These are phyloP conservation scores for Drosophila colorata DNA, from an alignment of 2,888 invertebrate species.

Conservation along the genomic window DNA sequence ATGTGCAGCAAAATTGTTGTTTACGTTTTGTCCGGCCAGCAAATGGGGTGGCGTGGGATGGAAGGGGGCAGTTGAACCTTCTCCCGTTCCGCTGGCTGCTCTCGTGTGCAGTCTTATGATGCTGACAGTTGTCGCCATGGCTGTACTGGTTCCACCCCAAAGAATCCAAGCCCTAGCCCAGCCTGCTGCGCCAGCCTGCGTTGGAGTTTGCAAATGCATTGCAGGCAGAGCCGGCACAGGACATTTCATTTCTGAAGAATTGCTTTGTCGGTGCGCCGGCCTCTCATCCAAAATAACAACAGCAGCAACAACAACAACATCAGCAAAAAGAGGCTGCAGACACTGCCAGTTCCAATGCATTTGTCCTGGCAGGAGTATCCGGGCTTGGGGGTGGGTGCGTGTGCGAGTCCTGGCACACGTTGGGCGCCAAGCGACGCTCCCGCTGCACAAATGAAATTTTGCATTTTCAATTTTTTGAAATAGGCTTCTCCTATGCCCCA, in stretches of 20 bases:
- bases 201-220: conserved; percentile 64
- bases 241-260: conserved; percentile 82
- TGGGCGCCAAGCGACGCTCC: conserved; percentile 29
- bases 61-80: background rate
- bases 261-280: conserved; percentile 69
- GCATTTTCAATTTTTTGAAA: conserved; percentile 81
- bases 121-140: conserved; percentile 71
- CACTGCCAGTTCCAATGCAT: conserved; percentile 56
- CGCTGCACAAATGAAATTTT: conserved; percentile 78
- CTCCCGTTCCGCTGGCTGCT: conserved; percentile 9
- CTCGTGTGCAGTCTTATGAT: conserved; percentile 64
- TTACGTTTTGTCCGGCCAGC: conserved; percentile 55
- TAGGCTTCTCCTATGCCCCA: conserved; percentile 69
- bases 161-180: conserved; percentile 6
- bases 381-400: conserved; percentile 13
- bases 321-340: conserved; percentile 40
- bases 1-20: conserved; percentile 60
- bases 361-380: conserved; percentile 27
- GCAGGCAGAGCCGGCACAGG: conserved; percentile 60
- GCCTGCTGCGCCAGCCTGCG: conserved; percentile 24
- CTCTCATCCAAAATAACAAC: conserved; percentile 60
- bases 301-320: conserved; percentile 13
- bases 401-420: conserved; percentile 9
- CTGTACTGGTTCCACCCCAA: conserved; percentile 39
- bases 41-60: conserved; percentile 3